Evolutionary conservation across 1,140 invertebrate species (phyloP).

Genomic region (Euura saliciscinereae): DNA sequence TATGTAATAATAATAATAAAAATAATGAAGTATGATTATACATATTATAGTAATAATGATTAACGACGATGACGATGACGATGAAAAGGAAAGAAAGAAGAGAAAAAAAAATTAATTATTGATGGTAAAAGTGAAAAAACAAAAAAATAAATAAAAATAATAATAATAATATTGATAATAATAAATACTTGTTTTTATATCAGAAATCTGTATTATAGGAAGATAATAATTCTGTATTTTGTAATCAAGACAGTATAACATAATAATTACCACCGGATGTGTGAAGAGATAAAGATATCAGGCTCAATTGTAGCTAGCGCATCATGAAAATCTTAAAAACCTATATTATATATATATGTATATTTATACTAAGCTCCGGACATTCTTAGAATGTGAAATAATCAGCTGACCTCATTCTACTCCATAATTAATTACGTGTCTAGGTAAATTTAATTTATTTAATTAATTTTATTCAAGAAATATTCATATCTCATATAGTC

Average conservation of each 20-base stretch:
- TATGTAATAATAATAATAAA: not conserved
- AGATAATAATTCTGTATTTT: slow-evolving; percentile 60
- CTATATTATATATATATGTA: no score
- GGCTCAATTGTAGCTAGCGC: slow-evolving; percentile 3
- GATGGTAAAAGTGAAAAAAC: slow-evolving; percentile 47
- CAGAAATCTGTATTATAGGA: slow-evolving; percentile 57
- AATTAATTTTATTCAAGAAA: no score
- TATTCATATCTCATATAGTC: no score
- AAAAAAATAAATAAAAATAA: slow-evolving; percentile 35
- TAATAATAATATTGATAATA: slow-evolving; percentile 33
- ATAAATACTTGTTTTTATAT: slow-evolving; percentile 59
- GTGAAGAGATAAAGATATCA: slow-evolving; percentile 20
- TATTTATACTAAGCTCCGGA: not conserved
- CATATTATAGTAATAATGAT: not conserved
- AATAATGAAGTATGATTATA: slow-evolving; percentile 2
- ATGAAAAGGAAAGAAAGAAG: not conserved
- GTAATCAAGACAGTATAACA: slow-evolving; percentile 47
- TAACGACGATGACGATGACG: not conserved
- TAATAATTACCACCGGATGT: slow-evolving; percentile 39
- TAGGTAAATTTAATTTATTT: no score
- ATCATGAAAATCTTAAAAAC: not conserved
- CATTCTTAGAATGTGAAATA: not conserved
- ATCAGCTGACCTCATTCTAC: not conserved
- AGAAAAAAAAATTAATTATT: slow-evolving; percentile 25
- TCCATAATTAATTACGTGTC: not conserved